Conservation (phyloP, 1,140 invertebrate genomes). For the Euglossa dilemma region DNA sequence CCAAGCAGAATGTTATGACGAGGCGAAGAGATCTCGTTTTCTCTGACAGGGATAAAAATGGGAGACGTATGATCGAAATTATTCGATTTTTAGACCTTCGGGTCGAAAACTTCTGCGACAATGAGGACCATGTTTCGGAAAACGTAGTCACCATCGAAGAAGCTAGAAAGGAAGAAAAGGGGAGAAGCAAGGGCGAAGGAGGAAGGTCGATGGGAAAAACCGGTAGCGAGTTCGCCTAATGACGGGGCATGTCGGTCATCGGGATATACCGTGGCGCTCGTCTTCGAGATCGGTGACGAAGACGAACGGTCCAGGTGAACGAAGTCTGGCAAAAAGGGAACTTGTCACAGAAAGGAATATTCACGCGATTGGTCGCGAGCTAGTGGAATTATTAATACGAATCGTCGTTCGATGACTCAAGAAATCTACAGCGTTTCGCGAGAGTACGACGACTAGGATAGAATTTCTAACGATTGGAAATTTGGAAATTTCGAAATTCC, state of each 20-base stretch:
- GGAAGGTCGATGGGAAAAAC: constrained; percentile 60
- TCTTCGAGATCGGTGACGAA: constrained; percentile 61
- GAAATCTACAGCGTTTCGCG: background rate
- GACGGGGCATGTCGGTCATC: constrained; percentile 53
- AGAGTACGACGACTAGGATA: background rate
- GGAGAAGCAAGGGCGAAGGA: constrained; percentile 2
- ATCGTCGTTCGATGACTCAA: no score
- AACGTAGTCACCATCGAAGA: no score
- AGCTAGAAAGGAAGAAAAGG: constrained; percentile 7
- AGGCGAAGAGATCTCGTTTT: no score
- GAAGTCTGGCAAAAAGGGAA: constrained; percentile 41
- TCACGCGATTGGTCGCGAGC: constrained; percentile 31
- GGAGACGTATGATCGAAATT: no score
- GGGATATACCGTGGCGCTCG: constrained; percentile 46
- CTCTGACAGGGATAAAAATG: no score
- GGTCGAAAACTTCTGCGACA: no score
- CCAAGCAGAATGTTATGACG: no score
- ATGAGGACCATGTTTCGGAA: no score
- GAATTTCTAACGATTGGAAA: no score
- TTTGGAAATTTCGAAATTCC: no score
- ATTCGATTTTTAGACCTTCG: no score
- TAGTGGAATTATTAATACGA: constrained; percentile 45
- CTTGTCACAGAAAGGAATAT: constrained; percentile 63
- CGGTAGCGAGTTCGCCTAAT: constrained; percentile 64
- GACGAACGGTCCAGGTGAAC: constrained; percentile 61